Evolutionary conservation across 2,888 invertebrate species (phyloP), one percentile per base, ranked within the genome.

Genomic region (Drosophila nr. perissopoda): DNA sequence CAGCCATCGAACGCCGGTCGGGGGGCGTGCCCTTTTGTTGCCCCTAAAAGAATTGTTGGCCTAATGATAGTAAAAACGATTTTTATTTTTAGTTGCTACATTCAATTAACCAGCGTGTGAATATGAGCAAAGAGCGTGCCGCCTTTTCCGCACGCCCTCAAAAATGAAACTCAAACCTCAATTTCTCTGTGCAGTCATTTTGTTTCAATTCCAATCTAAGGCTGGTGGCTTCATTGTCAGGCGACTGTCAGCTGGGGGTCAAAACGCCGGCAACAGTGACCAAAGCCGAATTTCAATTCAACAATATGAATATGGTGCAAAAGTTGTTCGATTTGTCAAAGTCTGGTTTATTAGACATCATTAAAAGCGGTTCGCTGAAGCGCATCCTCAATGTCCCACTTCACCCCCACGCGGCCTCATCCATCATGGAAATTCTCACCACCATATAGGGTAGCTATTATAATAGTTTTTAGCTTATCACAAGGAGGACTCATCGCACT

Each of bases 91-190:
- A 72, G 63, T 70, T 76, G 65, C 72, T 59, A 68, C 70, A 83
- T 85, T 84, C 86, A 87, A 85, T 85, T 89, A 82, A 73, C 57
- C 72, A 71, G 84, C 89, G 89, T 89, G 84, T 85, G 84, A 85
- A 89, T 83, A 70, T 67, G 79, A 86, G 76, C 79, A 67, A 52
- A 72, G 70, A 38, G 27, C 49, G 59, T 65, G 54, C 68, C 62
- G 62, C 73, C 67, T 59, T 16, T 21, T 29, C 21, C 33, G 11
- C 40, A 83, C 74, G 82, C 85, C 88, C 82, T 27, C 16, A 4
- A 29, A 29, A 49, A 10, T 38, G 18, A 56, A 38, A 33, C 38
- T 46, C 29, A 51, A 29, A 7, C 51, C 57, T 25, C 53, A 36
- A 46, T 53, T 18, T 36, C 33, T 1, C 5, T n/a, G 8, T 27